These are phyloP conservation scores for Idaea straminata DNA, from an alignment of 2,888 invertebrate genomes.

Conservation along the genomic window DNA sequence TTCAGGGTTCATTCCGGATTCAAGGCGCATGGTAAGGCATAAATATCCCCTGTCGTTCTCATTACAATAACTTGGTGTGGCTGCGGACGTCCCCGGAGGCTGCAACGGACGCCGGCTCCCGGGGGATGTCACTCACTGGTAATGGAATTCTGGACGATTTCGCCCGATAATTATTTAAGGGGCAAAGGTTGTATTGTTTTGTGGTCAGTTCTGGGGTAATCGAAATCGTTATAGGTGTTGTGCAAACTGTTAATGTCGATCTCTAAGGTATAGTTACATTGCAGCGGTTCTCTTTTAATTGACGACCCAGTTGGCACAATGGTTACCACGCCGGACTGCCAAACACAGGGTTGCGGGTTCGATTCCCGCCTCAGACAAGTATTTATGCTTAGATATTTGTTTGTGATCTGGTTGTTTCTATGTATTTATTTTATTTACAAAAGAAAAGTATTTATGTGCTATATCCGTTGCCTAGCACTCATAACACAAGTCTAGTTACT, in stretches of 20 bases:
- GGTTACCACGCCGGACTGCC: no score
- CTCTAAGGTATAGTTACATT: background rate
- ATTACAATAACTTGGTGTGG: slow-evolving; percentile 73
- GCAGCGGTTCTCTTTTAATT: background rate
- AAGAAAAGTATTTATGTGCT: no score
- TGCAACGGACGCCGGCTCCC: slow-evolving; percentile 62
- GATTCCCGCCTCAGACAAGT: no score
- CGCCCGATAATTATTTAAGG: slow-evolving; percentile 54
- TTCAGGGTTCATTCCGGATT: slow-evolving; percentile 64
- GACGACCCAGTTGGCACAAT: no score
- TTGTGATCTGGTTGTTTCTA: no score
- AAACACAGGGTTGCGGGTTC: no score
- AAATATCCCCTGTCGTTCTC: slow-evolving; percentile 76
- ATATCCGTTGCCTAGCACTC: no score
- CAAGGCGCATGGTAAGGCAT: slow-evolving; percentile 69
- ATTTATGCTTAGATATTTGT: no score
- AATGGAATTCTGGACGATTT: slow-evolving; percentile 69
- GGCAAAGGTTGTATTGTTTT: slow-evolving; percentile 19
- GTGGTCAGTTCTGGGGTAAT: slow-evolving; percentile 3
- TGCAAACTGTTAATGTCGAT: background rate
- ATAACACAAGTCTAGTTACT: no score
- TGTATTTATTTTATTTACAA: no score
- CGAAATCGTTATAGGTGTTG: background rate
- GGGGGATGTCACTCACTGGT: slow-evolving; percentile 66
- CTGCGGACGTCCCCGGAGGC: slow-evolving; percentile 62